phyloP scores from a whole-genome alignment of 2,113 vertebrate species.

The Pterocles gutturalis region DNA sequence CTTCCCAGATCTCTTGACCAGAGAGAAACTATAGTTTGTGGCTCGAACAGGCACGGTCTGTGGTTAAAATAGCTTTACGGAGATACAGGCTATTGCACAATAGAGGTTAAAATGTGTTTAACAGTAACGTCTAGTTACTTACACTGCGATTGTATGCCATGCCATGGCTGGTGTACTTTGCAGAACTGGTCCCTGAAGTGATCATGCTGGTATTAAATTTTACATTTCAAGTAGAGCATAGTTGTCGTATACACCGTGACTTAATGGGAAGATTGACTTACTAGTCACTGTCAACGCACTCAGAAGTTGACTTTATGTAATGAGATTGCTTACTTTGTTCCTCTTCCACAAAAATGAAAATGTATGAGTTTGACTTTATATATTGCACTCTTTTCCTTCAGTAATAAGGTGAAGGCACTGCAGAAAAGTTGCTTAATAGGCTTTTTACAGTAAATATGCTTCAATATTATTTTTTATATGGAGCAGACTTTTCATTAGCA shows the following conservation, averaged over 20 bases:
- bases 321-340: constrained; percentile 1
- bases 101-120: background rate
- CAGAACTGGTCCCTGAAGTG: constrained; percentile 19
- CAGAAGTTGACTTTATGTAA: background rate
- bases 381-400: background rate
- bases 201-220: constrained; percentile 4
- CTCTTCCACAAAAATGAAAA: background rate
- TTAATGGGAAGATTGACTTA: background rate
- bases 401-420: background rate
- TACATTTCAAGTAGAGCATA: background rate
- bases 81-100: background rate
- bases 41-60: background rate
- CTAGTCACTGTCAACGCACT: background rate
- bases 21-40: background rate
- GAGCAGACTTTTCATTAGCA: background rate
- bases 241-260: background rate
- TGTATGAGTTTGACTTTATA: background rate
- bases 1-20: background rate
- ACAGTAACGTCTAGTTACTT: background rate
- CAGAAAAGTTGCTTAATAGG: background rate
- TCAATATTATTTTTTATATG: background rate
- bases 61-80: constrained; percentile 1
- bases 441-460: background rate
- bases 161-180: background rate
- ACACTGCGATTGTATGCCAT: rapidly evolving